Percentiles rank a stretch among this genome's conserved stretches.
These are phyloP conservation scores for Amphiprion ocellaris DNA, from an alignment of 2,113 vertebrate species.

Conservation along the genomic window DNA sequence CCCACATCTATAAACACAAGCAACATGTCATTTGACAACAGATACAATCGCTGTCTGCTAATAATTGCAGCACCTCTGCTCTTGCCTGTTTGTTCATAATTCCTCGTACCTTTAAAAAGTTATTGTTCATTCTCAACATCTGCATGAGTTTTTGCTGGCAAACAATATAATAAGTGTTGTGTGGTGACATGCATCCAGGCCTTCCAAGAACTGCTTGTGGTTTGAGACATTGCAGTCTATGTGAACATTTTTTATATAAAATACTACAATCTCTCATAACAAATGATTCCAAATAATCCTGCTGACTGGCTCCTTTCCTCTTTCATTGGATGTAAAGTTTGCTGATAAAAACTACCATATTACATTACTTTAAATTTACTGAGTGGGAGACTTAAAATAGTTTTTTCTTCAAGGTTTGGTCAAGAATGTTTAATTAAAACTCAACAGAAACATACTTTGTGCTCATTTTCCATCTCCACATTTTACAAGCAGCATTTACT, in stretches of 20 bases:
- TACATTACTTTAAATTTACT: conserved; percentile 30
- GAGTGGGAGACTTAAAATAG: conserved; percentile 19
- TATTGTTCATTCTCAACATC: conserved; percentile 43
- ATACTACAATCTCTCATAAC: conserved; percentile 64
- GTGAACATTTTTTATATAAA: conserved; percentile 66
- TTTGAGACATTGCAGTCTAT: conserved; percentile 56
- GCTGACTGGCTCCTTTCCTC: conserved; percentile 14
- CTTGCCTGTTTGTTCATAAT: conserved; percentile 22
- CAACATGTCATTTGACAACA: conserved; percentile 27
- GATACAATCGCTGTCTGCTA: conserved; percentile 21
- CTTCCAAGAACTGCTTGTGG: conserved; percentile 67
- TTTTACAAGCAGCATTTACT: conserved; percentile 25
- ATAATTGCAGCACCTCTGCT: conserved; percentile 30
- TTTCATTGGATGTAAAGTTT: conserved; percentile 40
- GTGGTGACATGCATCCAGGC: conserved; percentile 38
- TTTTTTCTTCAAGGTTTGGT: conserved; percentile 11
- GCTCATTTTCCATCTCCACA: conserved; percentile 11
- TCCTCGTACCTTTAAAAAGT: conserved; percentile 32
- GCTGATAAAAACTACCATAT: conserved; percentile 29
- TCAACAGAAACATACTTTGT: conserved; percentile 11
- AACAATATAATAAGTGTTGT: conserved; percentile 38
- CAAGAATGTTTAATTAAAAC: conserved; percentile 39
- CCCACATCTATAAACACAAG: conserved; percentile 11
- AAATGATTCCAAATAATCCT: conserved; percentile 24
- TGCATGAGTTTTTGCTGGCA: conserved; percentile 13